Percentiles rank a stretch among this genome's conserved stretches.
Conservation (phyloP, 2,888 invertebrate species). For the Sicus ferrugineus region DNA sequence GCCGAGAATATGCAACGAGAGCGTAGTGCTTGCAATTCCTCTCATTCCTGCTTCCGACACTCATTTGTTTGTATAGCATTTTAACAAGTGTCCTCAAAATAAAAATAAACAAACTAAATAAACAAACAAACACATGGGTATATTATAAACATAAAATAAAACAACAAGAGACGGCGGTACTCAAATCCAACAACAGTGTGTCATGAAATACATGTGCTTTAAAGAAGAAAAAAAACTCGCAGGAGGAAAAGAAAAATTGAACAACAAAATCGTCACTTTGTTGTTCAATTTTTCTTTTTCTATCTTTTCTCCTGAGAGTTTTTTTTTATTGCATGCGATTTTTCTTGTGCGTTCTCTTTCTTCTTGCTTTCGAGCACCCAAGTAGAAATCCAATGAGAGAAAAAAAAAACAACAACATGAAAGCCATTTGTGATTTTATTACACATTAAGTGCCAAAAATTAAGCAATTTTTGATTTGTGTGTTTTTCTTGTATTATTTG, state of each 20-base stretch:
- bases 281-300: background rate
- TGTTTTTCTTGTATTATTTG: background rate
- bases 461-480: conserved; percentile 28
- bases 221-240: background rate
- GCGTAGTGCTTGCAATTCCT: background rate
- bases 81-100: conserved; percentile 43
- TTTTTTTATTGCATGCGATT: background rate
- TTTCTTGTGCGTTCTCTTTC: background rate
- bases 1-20: background rate
- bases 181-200: background rate
- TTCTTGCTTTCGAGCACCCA: background rate
- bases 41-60: background rate
- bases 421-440: conserved; percentile 11
- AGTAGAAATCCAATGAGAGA: background rate
- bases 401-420: background rate
- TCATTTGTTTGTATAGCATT: conserved; percentile 31
- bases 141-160: background rate
- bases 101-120: conserved; percentile 30
- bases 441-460: conserved; percentile 22
- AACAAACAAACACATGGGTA: conserved; percentile 22
- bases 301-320: background rate
- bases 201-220: background rate
- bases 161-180: background rate
- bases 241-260: background rate
- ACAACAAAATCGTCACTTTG: background rate